Evolutionary conservation across 2,113 vertebrate genomes (phyloP).

Genomic region (Pelvicachromis taeniatus): DNA sequence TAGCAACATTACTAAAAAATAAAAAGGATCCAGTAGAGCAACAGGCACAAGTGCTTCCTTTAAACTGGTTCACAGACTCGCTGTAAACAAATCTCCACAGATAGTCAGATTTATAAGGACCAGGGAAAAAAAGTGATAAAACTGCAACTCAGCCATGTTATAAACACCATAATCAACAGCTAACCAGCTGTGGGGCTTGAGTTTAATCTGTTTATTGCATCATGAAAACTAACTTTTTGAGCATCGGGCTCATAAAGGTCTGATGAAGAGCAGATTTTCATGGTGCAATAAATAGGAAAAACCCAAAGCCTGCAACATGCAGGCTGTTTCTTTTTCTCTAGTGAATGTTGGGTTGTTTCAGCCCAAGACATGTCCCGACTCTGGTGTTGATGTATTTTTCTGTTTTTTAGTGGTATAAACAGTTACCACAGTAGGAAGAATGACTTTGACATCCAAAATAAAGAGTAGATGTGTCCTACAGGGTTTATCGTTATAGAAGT

Average conservation of each 20-base stretch:
- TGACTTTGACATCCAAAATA: not conserved
- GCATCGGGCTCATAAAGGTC: not conserved
- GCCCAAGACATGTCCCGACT: not conserved
- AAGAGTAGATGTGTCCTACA: not conserved
- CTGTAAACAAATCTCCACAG: not conserved
- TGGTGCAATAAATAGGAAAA: not conserved
- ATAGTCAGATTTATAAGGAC: not conserved
- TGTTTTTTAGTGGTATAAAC: not conserved
- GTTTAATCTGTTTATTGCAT: not conserved
- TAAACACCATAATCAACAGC: not conserved
- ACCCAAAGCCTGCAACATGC: not conserved
- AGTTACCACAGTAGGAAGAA: not conserved
- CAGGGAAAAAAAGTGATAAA: not conserved
- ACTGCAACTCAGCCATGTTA: not conserved
- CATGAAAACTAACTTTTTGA: not conserved
- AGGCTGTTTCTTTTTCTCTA: not conserved
- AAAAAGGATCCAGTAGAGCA: not conserved
- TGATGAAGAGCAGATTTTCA: not conserved
- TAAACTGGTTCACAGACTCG: not conserved
- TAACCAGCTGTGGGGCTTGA: not conserved
- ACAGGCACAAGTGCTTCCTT: not conserved
- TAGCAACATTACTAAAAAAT: not conserved
- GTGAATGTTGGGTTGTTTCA: not conserved
- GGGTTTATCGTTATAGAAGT: not conserved
- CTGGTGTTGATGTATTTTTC: not conserved